phyloP scores from a whole-genome alignment of 2,113 vertebrate species.

The Nyctibius bracteatus region DNA sequence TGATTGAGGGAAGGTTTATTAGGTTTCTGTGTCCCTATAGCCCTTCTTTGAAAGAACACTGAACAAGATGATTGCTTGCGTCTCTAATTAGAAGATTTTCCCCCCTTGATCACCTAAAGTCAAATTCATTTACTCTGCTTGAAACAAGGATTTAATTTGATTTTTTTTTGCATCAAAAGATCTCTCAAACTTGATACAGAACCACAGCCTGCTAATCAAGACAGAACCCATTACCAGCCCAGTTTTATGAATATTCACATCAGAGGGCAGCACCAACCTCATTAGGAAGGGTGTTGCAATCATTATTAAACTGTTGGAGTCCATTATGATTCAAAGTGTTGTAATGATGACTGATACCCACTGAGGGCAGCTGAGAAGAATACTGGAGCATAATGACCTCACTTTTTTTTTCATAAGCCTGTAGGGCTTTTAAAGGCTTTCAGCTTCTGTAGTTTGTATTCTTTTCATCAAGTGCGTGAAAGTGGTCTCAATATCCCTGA shows the following conservation, averaged over 20 bases:
- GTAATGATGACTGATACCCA: constrained; percentile 49
- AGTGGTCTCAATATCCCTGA: constrained; percentile 11
- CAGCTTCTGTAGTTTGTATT: background rate
- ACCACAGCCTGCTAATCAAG: constrained; percentile 52
- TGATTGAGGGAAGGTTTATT: constrained; percentile 67
- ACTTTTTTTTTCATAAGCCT: background rate
- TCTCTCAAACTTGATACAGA: constrained; percentile 55
- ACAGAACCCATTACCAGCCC: constrained; percentile 19
- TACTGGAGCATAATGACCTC: constrained; percentile 13
- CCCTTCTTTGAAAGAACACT: constrained; percentile 63
- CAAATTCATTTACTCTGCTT: constrained; percentile 80
- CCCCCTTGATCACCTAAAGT: constrained; percentile 75
- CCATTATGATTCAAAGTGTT: constrained; percentile 38
- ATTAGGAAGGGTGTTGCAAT: constrained; percentile 41
- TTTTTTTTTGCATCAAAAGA: constrained; percentile 53
- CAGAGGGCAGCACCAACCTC: constrained; percentile 48
- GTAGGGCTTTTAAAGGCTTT: constrained; percentile 9
- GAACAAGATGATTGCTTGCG: constrained; percentile 58
- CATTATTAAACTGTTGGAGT: constrained; percentile 63
- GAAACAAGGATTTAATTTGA: constrained; percentile 77
- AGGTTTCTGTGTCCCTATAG: constrained; percentile 64
- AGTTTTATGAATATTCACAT: constrained; percentile 45
- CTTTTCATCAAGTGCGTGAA: background rate
- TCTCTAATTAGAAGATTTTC: constrained; percentile 78
- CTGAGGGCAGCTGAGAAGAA: constrained; percentile 26